Percentiles rank a stretch among this genome's conserved stretches.
These are phyloP conservation scores for Rhogogaster chlorosoma DNA, from an alignment of 2,888 invertebrate genomes.

Conservation along the genomic window DNA sequence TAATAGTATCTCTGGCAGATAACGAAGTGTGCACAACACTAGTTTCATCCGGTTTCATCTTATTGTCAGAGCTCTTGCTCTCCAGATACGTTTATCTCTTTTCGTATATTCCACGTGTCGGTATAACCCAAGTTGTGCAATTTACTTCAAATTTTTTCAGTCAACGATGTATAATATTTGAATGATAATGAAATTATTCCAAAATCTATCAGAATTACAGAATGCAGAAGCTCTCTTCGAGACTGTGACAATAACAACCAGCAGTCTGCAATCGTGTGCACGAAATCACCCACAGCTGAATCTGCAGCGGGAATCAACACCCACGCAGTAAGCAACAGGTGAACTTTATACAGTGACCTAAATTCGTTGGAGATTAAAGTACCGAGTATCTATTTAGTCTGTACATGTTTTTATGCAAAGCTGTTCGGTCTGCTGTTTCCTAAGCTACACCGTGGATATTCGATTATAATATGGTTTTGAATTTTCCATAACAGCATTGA, in stretches of 20 bases:
- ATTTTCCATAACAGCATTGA: not conserved
- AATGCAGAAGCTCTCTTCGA: not conserved
- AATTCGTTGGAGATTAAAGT: not conserved
- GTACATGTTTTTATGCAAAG: not conserved
- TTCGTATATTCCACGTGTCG: not conserved
- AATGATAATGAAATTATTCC: not conserved
- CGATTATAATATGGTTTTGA: not conserved
- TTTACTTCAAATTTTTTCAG: not conserved
- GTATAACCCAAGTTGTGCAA: not conserved
- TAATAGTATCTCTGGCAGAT: conserved; percentile 21
- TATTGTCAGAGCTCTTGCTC: conserved; percentile 52
- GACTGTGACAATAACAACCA: not conserved
- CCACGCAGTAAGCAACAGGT: conserved; percentile 39
- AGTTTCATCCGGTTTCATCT: conserved; percentile 53
- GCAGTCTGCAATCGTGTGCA: not conserved
- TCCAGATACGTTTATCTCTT: not conserved
- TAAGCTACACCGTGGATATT: not conserved
- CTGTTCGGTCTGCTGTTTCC: not conserved
- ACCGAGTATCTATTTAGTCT: not conserved
- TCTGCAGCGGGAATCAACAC: conserved; percentile 3
- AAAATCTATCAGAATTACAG: not conserved
- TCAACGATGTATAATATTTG: not conserved
- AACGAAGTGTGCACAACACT: conserved; percentile 49
- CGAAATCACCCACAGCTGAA: not conserved
- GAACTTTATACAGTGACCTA: conserved; percentile 6